phyloP scores from a whole-genome alignment of 2,113 vertebrate species.

The Cryptotis parvus region DNA sequence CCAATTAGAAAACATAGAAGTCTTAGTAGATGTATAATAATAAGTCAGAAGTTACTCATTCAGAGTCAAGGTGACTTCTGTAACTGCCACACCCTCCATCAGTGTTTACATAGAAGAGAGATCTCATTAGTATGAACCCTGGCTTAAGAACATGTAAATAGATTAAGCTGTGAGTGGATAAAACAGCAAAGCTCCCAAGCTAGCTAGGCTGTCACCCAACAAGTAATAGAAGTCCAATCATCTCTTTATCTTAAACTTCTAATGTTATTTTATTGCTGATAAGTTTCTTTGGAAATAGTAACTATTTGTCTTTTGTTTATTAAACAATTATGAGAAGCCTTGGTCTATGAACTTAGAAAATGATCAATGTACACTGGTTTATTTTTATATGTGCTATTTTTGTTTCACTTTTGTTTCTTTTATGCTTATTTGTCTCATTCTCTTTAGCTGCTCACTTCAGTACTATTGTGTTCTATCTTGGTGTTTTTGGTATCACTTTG shows the following conservation, averaged over 20 bases:
- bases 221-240: slow-evolving; percentile 16
- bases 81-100: too few relatives aligned
- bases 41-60: too few relatives aligned
- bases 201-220: too few relatives aligned
- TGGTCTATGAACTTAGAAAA: not conserved
- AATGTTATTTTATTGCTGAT: slow-evolving; percentile 7
- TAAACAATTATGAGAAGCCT: not conserved
- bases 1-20: too few relatives aligned
- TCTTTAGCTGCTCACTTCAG: not conserved
- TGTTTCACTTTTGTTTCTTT: slow-evolving; percentile 19
- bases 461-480: not conserved
- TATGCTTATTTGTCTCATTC: slow-evolving; percentile 5
- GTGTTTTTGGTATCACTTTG: not conserved
- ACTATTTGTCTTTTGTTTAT: slow-evolving; percentile 33
- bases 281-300: slow-evolving; percentile 16
- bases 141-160: too few relatives aligned
- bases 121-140: too few relatives aligned
- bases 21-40: too few relatives aligned
- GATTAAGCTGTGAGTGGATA: too few relatives aligned
- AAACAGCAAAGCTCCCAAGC: too few relatives aligned
- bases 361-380: not conserved
- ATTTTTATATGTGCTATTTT: not conserved
- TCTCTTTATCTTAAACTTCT: slow-evolving; percentile 24
- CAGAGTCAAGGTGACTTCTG: too few relatives aligned
- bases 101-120: too few relatives aligned